phyloP scores from a whole-genome alignment of 2,113 vertebrate species.

The Mirza zaza region DNA sequence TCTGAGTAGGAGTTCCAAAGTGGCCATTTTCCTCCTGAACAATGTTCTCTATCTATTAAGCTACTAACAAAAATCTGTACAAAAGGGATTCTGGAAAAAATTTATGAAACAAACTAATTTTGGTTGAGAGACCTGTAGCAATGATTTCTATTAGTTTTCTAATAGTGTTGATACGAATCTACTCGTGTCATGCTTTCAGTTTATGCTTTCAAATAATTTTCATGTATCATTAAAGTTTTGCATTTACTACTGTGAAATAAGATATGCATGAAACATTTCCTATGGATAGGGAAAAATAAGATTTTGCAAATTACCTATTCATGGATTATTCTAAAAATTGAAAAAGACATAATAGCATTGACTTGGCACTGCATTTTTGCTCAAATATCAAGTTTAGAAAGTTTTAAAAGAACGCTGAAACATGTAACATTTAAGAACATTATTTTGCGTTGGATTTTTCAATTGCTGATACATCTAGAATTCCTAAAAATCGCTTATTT shows the following conservation, averaged over 20 bases:
- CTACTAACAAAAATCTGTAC: background rate
- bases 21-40: background rate
- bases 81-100: background rate
- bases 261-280: background rate
- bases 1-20: background rate
- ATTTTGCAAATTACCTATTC: slow-evolving; percentile 7
- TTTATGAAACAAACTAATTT: background rate
- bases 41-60: background rate
- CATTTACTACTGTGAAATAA: background rate
- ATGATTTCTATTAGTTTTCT: background rate
- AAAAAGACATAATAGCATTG: background rate
- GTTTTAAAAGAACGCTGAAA: background rate
- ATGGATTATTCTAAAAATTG: background rate
- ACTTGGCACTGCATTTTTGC: background rate
- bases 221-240: background rate
- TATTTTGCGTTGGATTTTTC: background rate
- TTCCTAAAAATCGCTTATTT: background rate
- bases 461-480: background rate
- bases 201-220: background rate
- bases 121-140: background rate
- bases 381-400: background rate
- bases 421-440: background rate
- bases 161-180: background rate
- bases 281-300: background rate
- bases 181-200: background rate